Evolutionary conservation across 2,113 vertebrate species (phyloP), one percentile per base, ranked within the genome.

Genomic region (Oryzias woworae): DNA sequence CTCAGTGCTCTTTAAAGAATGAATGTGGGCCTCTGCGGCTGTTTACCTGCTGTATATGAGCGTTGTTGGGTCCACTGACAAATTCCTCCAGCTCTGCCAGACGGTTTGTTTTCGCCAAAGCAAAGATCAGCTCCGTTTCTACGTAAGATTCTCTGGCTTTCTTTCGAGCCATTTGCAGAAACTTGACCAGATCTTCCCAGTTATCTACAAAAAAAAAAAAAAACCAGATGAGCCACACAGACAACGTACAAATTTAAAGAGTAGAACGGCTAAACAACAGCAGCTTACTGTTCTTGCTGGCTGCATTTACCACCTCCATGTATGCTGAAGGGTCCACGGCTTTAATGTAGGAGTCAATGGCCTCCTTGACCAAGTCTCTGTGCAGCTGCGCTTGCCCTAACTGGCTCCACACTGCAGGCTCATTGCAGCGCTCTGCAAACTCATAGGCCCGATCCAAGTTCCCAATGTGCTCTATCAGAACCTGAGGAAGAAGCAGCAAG

Each of bases 141-240:
- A 95, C 92, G 0, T 95, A 95, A 1, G 95, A 94, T 75, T 96
- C 95, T 61, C 88, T 87, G 10, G 93, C 92, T 72, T 95, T 97
- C 85, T 94, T 96, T 52, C 93, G 92, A 71, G 96, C 95, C 95
- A 97, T 96, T 75, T 97, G 95, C 28, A 98, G 90, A 83, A 95
- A 98, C 81, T 96, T 97, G 20, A 97, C 95, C 73, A 97, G 86
- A 71, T 97, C 94, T 31, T 96, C 95, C 95, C 96, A 98, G 82
- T 95, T 96, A 90, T 93, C 96, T 97, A 62, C 63, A 83, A 69
- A 73, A 68, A 0, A 64, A 15, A 79, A 53, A 23, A 59, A 55
- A n/a, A 12, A 16, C 4, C 16, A 18, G 22, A 24, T 31, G 17
- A 60, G 45, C 28, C 1, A 13, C 42, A 23, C n/a, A 61, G 13